phyloP scores from a whole-genome alignment of 1,140 invertebrate species.

The Drosophila orosa region DNA sequence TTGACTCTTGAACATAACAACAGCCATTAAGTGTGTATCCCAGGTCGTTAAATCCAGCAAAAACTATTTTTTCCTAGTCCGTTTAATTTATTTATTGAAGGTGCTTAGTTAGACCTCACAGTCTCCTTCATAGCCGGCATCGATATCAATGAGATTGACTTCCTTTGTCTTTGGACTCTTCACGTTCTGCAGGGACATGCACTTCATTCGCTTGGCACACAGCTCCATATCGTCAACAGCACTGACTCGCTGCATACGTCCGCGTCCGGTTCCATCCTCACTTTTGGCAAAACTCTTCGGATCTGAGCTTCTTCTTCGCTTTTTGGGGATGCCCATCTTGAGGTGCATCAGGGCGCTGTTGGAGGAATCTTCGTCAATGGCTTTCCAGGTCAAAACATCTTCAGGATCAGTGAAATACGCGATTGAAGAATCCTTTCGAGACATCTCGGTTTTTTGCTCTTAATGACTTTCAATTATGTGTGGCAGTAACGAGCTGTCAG shows the following conservation, averaged over 20 bases:
- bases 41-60: not conserved
- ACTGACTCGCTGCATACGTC: not conserved
- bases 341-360: not conserved
- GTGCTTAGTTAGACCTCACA: not conserved
- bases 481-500: not conserved
- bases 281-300: not conserved
- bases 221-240: not conserved
- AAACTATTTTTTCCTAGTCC: not conserved
- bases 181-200: not conserved
- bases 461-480: not conserved
- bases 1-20: not conserved
- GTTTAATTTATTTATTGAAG: no score
- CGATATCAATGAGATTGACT: not conserved
- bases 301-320: not conserved
- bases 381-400: not conserved
- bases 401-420: not conserved
- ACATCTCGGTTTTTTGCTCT: not conserved
- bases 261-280: no score
- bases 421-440: not conserved
- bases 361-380: no score
- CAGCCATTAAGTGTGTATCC: not conserved
- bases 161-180: not conserved
- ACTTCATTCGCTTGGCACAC: slow-evolving; percentile 11
- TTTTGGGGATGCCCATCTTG: not conserved
- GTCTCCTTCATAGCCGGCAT: slow-evolving; percentile 5